Evolutionary conservation across 2,797 vertebrate species (phyloP), one percentile per base, ranked within the genome.

Genomic region (Eulemur albifrons): DNA sequence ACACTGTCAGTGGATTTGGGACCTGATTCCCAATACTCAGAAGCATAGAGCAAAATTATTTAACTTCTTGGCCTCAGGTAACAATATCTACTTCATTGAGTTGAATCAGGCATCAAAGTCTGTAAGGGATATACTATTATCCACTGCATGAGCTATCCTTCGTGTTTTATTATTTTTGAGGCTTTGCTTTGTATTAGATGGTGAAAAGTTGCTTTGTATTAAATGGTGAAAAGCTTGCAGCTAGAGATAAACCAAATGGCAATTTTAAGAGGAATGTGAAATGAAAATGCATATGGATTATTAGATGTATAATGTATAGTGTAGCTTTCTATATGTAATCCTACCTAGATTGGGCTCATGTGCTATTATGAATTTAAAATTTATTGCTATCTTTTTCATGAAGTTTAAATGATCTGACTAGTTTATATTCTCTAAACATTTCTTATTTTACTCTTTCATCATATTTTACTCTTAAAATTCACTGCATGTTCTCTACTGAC

Each of bases 351-450:
- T 87, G 38, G 61, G 30, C 25, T 65, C 30, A 18, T 61, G 69
- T 87, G 48, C 30, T 82, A 80, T 23, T 85, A 63, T 38, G 73
- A 50, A 77, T 95, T 93, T 90, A 88, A 89, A 73, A 91, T 91
- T 27, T 76, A 81, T 73, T 88, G 45, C 67, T 73, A 5, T 35
- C 1, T 14, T 85, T 94, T 90, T 61, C 70, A 63, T 84, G 40
- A 86, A 73, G 59, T 82, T 93, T 61, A 94, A 76, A 59, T 94
- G 63, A 9, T 87, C 30, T 93, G 57, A 50, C 35, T 94, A 67
- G 18, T 97, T 94, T 95, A 52, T 97, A 84, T 93, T 92, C 94
- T 94, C 59, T 73, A 70, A 82, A 63, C 54, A 87, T 59, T 96
- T 96, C 43, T 91, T 83, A 35, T 69, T 94, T 84, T 87, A 82